Conservation (phyloP, 2,113 vertebrate species). For the Corythornis vintsioides region DNA sequence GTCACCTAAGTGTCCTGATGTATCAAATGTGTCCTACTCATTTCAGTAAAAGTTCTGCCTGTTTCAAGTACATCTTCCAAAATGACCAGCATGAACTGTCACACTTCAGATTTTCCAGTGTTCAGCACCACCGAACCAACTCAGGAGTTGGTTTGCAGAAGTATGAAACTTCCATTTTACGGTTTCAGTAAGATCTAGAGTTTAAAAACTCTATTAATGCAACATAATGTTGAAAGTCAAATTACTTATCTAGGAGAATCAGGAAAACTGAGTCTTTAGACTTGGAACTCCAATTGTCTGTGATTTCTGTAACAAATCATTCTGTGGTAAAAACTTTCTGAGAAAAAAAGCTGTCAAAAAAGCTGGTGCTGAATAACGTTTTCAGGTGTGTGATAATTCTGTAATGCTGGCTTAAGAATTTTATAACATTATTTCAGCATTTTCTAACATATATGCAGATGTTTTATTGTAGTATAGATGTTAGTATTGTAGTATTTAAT, state of each 20-base stretch:
- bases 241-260: not conserved
- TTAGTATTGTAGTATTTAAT: not conserved
- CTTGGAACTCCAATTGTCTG: not conserved
- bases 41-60: not conserved
- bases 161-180: not conserved
- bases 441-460: not conserved
- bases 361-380: not conserved
- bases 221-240: not conserved
- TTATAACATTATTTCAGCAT: not conserved
- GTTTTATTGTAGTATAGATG: not conserved
- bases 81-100: not conserved
- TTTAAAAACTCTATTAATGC: not conserved
- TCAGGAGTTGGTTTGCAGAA: not conserved
- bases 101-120: not conserved
- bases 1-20: not conserved
- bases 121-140: not conserved
- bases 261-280: not conserved
- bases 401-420: not conserved
- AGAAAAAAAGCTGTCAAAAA: not conserved
- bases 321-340: not conserved
- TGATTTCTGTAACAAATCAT: not conserved
- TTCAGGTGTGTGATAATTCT: not conserved
- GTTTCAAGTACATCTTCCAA: not conserved
- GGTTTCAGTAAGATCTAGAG: not conserved
- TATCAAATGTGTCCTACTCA: not conserved